These are phyloP conservation scores for Drosophila siamana DNA, from an alignment of 2,888 invertebrate species.

Conservation along the genomic window DNA sequence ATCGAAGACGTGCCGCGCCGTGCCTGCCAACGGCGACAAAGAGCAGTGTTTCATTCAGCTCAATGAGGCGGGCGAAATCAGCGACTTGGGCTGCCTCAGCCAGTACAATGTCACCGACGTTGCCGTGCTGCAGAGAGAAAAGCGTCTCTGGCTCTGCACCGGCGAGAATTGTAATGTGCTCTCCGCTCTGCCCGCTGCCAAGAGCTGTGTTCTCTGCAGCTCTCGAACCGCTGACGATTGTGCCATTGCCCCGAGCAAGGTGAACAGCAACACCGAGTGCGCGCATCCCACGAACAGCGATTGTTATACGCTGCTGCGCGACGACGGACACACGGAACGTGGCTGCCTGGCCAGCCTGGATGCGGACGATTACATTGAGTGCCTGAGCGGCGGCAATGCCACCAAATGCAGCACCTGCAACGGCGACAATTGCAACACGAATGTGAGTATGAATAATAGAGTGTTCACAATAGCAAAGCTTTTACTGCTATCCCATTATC, in stretches of 20 bases:
- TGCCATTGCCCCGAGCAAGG: conserved; percentile 59
- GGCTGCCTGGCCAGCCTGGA: conserved; percentile 75
- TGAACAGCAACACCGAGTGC: conserved; percentile 54
- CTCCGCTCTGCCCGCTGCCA: conserved; percentile 57
- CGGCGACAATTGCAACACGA: conserved; percentile 69
- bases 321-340: conserved; percentile 79
- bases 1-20: conserved; percentile 65
- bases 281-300: conserved; percentile 58
- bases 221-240: conserved; percentile 73
- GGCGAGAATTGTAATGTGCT: conserved; percentile 77
- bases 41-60: conserved; percentile 78
- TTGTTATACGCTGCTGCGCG: conserved; percentile 75
- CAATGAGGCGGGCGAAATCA: conserved; percentile 54
- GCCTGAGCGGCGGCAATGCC: conserved; percentile 55
- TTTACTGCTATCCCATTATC: too few relatives aligned
- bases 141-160: conserved; percentile 74
- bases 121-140: conserved; percentile 44
- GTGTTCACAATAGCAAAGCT: too few relatives aligned
- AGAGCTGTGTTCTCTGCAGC: conserved; percentile 72
- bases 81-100: conserved; percentile 77
- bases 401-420: conserved; percentile 69
- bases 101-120: conserved; percentile 72
- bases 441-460: conserved; percentile 49
- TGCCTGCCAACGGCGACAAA: conserved; percentile 36
- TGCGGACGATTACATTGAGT: conserved; percentile 64